Evolutionary conservation across 2,888 invertebrate genomes (phyloP), one percentile per base, ranked within the genome.

Genomic region (Oscheius sp.): DNA sequence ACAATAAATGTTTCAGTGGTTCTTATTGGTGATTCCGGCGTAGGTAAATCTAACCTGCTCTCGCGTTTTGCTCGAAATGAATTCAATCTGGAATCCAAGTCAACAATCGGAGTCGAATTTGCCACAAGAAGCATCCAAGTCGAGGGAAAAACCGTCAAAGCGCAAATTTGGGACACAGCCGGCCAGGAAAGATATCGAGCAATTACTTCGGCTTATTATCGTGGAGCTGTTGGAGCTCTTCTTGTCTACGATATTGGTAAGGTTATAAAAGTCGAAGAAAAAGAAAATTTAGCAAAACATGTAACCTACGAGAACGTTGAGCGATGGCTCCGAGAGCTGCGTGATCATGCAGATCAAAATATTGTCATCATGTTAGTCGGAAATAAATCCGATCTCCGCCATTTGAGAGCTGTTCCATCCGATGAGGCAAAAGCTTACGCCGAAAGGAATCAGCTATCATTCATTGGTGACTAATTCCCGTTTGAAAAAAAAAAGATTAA

Each of bases 191-290:
- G 66, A 29, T 66, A 66, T 49, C 23, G 66, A 7, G 66, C 66
- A 3, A 66, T 66, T n/a, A 66, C 66, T 29, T 66, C 66, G 0
- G 66, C 66, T 21, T 66, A 66, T 21, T 66, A 66, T 49, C 25
- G 66, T n/a, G 66, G 66, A 29, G 66, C 66, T 66, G 66, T 66
- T 49, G 66, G 66, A 13, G 66, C 66, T 27, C 66, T 66, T 18
- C 52, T 66, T n/a, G 66, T 66, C 35, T 66, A 66, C 23, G 66
- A 66, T 29, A 66, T 66, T 27, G 66, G 66, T 66, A 66, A 66
- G 29, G 6, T 13, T 12, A 29, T n/a, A n/a, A n/a, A n/a, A n/a
- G n/a, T n/a, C n/a, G n/a, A n/a, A n/a, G n/a, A n/a, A n/a, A n/a
- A n/a, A n/a, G n/a, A n/a, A n/a, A n/a, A n/a, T 66, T 27, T 29